These are phyloP conservation scores for Cheilosia grossa DNA, from an alignment of 2,888 invertebrate genomes.

Conservation along the genomic window DNA sequence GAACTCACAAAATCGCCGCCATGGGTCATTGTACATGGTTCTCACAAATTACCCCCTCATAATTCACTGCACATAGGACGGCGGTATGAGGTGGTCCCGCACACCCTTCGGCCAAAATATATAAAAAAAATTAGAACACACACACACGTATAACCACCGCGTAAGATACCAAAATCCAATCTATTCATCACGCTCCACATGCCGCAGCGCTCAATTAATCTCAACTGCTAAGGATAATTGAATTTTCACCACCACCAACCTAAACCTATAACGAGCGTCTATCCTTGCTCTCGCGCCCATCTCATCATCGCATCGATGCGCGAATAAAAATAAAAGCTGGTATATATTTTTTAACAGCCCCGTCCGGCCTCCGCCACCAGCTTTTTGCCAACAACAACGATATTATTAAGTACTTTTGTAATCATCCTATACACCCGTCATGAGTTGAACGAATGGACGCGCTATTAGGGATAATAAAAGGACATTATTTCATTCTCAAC, in stretches of 20 bases:
- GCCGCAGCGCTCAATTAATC: conserved; percentile 72
- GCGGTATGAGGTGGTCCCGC: neutral
- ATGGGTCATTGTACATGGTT: conserved; percentile 67
- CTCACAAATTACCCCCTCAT: conserved; percentile 64
- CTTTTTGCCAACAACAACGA: conserved; percentile 46
- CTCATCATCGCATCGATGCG: conserved; percentile 72
- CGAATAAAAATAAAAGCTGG: conserved; percentile 66
- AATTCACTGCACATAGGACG: conserved; percentile 47
- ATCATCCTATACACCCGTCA: conserved; percentile 49
- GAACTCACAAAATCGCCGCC: conserved; percentile 30
- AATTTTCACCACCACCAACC: conserved; percentile 66
- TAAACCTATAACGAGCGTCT: neutral
- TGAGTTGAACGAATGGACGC: conserved; percentile 68
- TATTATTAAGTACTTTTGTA: conserved; percentile 72
- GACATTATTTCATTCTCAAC: conserved; percentile 73
- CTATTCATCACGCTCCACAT: conserved; percentile 66
- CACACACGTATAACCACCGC: neutral
- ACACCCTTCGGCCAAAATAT: neutral
- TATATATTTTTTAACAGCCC: conserved; percentile 58
- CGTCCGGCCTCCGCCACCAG: conserved; percentile 10
- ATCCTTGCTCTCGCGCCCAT: neutral
- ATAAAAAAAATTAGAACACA: conserved; percentile 5
- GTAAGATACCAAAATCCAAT: conserved; percentile 62
- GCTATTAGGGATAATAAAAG: conserved; percentile 74
- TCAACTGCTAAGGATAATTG: conserved; percentile 73